These are phyloP conservation scores for Embiotoca jacksoni DNA, from an alignment of 2,113 vertebrate genomes.

Conservation along the genomic window DNA sequence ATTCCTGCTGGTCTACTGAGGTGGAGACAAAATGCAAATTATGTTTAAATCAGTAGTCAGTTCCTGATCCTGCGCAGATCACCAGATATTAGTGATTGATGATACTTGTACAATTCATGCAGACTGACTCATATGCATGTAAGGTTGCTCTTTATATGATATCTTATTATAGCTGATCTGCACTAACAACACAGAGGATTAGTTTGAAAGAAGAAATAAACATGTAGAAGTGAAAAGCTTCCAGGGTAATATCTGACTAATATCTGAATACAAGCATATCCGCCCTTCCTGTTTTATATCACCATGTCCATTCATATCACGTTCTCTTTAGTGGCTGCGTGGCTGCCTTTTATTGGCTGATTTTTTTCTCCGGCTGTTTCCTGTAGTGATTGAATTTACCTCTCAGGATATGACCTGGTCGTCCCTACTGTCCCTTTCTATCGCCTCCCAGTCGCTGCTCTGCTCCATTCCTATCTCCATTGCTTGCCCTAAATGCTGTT, in stretches of 20 bases:
- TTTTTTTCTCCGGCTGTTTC: slow-evolving; percentile 61
- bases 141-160: background rate
- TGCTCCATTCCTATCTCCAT: slow-evolving; percentile 16
- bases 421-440: slow-evolving; percentile 28
- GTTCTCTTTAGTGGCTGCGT: slow-evolving; percentile 36
- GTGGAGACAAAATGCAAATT: background rate
- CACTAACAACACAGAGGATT: slow-evolving; percentile 14
- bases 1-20: slow-evolving; percentile 3
- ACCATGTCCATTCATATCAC: slow-evolving; percentile 56
- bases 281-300: slow-evolving; percentile 17
- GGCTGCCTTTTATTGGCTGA: slow-evolving; percentile 58
- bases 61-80: slow-evolving; percentile 6
- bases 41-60: slow-evolving; percentile 20
- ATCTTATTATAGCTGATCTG: slow-evolving; percentile 2
- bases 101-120: slow-evolving; percentile 1
- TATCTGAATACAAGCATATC: slow-evolving; percentile 23
- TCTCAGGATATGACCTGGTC: slow-evolving; percentile 67
- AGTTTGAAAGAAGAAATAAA: slow-evolving; percentile 8
- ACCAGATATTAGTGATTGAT: slow-evolving; percentile 9
- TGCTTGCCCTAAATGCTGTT: slow-evolving; percentile 40
- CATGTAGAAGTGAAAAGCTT: slow-evolving; percentile 29
- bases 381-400: slow-evolving; percentile 78
- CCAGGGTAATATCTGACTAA: slow-evolving; percentile 17
- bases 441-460: background rate
- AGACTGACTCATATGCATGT: background rate